A percentile compares a stretch with the other conserved stretches of the same genome.
Evolutionary conservation across 2,113 vertebrate species (phyloP).

Genomic region (Sebastes fasciatus): DNA sequence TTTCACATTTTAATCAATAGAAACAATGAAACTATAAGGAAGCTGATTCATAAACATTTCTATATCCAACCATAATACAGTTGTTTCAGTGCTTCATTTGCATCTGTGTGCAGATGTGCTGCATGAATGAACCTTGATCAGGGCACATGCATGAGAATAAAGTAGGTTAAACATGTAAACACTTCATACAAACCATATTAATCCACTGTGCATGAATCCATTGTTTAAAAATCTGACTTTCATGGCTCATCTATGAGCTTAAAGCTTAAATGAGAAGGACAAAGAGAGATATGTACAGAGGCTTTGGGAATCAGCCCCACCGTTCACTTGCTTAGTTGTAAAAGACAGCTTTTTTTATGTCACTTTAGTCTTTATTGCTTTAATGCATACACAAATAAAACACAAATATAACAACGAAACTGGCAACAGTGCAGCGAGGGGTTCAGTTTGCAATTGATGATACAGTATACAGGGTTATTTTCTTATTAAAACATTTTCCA

Average conservation of each 20-base stretch:
- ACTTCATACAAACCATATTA: neutral
- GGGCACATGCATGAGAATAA: neutral
- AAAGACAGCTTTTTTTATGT: conserved; percentile 36
- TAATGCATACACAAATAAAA: no score
- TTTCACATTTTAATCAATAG: neutral
- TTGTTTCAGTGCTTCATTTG: neutral
- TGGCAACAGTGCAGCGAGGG: no score
- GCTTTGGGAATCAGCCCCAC: conserved; percentile 8
- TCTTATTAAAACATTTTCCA: no score
- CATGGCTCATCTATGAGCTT: conserved; percentile 16
- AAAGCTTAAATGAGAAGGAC: neutral
- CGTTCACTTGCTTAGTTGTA: conserved; percentile 10
- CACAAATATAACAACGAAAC: no score
- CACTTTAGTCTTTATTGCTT: no score
- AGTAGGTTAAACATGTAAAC: neutral
- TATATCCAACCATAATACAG: neutral
- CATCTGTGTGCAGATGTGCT: neutral
- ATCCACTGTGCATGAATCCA: neutral
- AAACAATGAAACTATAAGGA: neutral
- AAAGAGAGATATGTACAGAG: conserved; percentile 50
- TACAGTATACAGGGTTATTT: no score
- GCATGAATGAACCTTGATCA: neutral
- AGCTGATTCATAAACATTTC: neutral
- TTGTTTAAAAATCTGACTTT: conserved; percentile 2
- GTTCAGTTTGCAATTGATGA: no score